phyloP scores from a whole-genome alignment of 2,113 vertebrate species.

The Lepus timidus region DNA sequence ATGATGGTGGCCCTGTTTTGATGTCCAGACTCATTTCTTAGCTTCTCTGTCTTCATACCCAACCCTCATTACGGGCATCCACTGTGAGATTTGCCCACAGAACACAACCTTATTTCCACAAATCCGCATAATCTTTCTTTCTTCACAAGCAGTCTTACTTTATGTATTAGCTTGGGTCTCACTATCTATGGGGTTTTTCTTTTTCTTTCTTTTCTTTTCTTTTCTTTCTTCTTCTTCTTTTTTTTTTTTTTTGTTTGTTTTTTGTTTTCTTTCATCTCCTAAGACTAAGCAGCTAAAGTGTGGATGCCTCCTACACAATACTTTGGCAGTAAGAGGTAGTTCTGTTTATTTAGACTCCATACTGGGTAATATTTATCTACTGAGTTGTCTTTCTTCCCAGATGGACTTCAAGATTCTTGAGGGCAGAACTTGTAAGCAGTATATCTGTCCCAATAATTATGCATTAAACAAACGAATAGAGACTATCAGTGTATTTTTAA shows the following conservation, averaged over 20 bases:
- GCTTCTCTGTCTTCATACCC: neutral
- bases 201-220: neutral
- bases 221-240: neutral
- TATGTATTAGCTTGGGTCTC: neutral
- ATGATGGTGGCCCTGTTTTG: neutral
- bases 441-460: neutral
- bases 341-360: neutral
- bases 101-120: neutral
- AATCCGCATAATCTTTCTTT: neutral
- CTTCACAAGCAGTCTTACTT: neutral
- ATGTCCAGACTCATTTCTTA: neutral
- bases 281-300: neutral
- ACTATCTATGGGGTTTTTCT: no score
- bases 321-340: neutral
- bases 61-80: accelerated
- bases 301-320: neutral
- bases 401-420: neutral
- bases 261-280: neutral
- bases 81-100: accelerated
- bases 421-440: neutral
- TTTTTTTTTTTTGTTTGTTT: no score
- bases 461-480: neutral
- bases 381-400: neutral
- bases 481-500: neutral
- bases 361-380: neutral